phyloP scores from a whole-genome alignment of 2,113 vertebrate genomes.

The Mormoops blainvillei region DNA sequence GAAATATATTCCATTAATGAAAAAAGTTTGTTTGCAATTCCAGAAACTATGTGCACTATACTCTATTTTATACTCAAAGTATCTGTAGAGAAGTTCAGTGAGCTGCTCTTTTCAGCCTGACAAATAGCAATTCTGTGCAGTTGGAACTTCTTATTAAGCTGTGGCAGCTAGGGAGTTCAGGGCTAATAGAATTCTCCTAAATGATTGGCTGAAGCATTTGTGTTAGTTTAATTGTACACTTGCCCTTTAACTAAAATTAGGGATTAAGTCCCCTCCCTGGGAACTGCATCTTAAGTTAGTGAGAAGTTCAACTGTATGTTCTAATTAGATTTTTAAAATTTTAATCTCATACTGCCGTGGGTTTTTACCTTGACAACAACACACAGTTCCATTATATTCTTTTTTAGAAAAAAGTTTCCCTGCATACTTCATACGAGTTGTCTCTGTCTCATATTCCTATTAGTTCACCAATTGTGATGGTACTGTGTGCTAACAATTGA shows the following conservation, averaged over 20 bases:
- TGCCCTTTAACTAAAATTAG: conserved; percentile 63
- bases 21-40: not conserved
- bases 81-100: not conserved
- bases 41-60: not conserved
- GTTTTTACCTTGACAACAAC: conserved; percentile 45
- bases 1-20: not conserved
- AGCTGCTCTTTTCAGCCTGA: conserved; percentile 55
- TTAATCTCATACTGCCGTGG: not conserved
- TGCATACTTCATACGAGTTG: conserved; percentile 14
- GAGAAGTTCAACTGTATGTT: conserved; percentile 33
- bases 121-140: conserved; percentile 58
- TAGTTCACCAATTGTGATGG: not conserved
- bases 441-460: conserved; percentile 27
- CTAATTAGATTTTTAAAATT: conserved; percentile 59
- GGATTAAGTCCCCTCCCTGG: conserved; percentile 39
- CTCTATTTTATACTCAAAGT: not conserved
- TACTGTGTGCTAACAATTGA: not conserved
- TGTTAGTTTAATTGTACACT: conserved; percentile 54
- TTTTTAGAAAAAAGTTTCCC: conserved; percentile 33
- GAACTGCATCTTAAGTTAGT: conserved; percentile 38
- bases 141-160: conserved; percentile 50
- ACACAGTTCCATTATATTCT: conserved; percentile 19
- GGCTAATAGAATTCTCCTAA: not conserved
- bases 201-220: conserved; percentile 51
- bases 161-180: conserved; percentile 24